Conservation (phyloP, 2,888 invertebrate species). For the Scaptomyza polygonia region DNA sequence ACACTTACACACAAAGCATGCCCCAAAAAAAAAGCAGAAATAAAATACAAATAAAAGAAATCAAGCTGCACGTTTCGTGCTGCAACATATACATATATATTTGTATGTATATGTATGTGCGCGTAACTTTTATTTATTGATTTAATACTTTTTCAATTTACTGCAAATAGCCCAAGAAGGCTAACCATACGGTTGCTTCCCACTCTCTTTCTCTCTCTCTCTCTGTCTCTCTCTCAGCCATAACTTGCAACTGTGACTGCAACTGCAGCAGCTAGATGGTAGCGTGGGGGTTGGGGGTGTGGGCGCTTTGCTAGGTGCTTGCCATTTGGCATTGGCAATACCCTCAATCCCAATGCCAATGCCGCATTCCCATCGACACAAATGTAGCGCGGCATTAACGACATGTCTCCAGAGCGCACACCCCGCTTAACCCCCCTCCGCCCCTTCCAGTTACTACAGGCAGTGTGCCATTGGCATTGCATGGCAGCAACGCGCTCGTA, state of each 20-base stretch:
- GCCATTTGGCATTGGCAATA: conserved; percentile 46
- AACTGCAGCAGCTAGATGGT: conserved; percentile 19
- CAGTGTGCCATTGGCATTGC: conserved; percentile 1
- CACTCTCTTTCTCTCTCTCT: background rate
- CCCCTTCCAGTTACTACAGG: no score
- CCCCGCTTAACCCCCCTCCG: no score
- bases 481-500: conserved; percentile 35
- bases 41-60: background rate
- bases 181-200: conserved; percentile 23
- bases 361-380: conserved; percentile 48
- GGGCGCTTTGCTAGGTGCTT: conserved; percentile 29
- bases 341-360: conserved; percentile 39
- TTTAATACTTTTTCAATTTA: conserved; percentile 78
- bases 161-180: conserved; percentile 75
- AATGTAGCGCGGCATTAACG: conserved; percentile 58
- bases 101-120: conserved; percentile 31
- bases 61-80: conserved; percentile 49
- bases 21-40: conserved; percentile 22
- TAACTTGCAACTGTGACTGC: conserved; percentile 59
- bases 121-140: conserved; percentile 76
- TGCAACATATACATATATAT: background rate
- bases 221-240: conserved; percentile 39
- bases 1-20: conserved; percentile 21
- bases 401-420: conserved; percentile 52
- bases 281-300: background rate